Base-by-base conservation (phyloP, 1,140 invertebrate genomes). In the Stegodyphus mimosarum region DNA sequence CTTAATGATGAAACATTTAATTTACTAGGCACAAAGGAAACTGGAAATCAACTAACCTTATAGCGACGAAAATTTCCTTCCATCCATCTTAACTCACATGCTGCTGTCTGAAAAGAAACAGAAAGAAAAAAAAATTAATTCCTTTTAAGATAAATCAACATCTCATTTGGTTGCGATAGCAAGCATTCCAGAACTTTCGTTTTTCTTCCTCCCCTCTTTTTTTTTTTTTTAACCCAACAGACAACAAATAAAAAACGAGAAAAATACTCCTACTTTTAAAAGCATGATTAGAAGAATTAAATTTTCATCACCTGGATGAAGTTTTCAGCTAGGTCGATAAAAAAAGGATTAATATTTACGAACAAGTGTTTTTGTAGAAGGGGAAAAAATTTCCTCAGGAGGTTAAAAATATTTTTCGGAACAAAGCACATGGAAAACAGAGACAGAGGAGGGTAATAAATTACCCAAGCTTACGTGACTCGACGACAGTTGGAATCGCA, bases 261-360 rank as follows among this genome's bases (percentile, higher is more conserved):
- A 33, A 6, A 53, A 52, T 15, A 51, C 15, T 52, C 33, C 49
- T n/a, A 15, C 49, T 76, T 53, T 53, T 53, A 79, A 53, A 33
- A 33, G n/a, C 67, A 70, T 79, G 48, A 79, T 69, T 76, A 64
- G n/a, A 73, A 73, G 63, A 84, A 76, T 84, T 60, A 76, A 84
- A 76, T 84, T 84, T 76, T 84, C 70, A 75, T 66, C 72, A 74
- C 63, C 18, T 69, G 81, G 73, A 69, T 55, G 73, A 18, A 55
- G 69, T 75, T 84, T 84, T 50, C 73, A 69, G 50, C 15, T 11
- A 69, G 63, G 73, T 51, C 70, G 70, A 81, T 81, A 81, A 84
- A 84, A 75, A 84, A 70, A 70, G 81, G 73, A 75, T 84, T 84
- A 75, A 75, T 76, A 70, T 84, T 84, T 84, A 63, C 75, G 11